Base-by-base conservation (phyloP, 1,140 invertebrate species). In the Drosophila quadrilineata region DNA sequence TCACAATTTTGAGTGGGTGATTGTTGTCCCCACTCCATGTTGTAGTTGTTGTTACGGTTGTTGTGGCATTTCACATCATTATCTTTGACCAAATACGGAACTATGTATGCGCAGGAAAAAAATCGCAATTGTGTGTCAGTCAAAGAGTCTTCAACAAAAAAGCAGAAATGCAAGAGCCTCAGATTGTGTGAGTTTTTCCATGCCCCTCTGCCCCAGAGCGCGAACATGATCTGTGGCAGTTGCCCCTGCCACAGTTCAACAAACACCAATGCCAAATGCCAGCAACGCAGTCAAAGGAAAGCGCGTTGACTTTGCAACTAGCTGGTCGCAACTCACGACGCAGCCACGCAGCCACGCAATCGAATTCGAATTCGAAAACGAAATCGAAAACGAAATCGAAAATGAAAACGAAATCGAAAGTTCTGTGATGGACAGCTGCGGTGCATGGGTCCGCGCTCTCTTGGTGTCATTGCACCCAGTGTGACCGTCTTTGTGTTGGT, bases 371-470 rank as follows among this genome's bases (percentile, higher is more conserved):
- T 76, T 84, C 79, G 79, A 80, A 80, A 80, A n/a, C n/a, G n/a
- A n/a, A n/a, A n/a, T n/a, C n/a, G n/a, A n/a, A n/a, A n/a, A 82
- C 77, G 77, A 74, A 86, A 85, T 77, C 77, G 79, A 84, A 84
- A 82, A 84, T 73, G 77, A 82, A 82, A 84, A 85, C 79, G 79
- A 84, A 84, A 85, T 85, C 80, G 79, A 85, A 85, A 85, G 79
- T 85, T 85, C 79, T 85, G 45, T 85, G 79, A 85, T 86, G 79
- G 79, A 85, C 80, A 85, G 80, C 79, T 68, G 79, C 75, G 14
- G 53, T 71, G 67, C 66, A 49, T 14, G 16, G 12, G 14, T 17
- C n/a, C n/a, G n/a, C n/a, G n/a, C n/a, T n/a, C n/a, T n/a, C n/a
- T n/a, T 17, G 54, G 49, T 76, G 77, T 82, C 77, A 82, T 76